Conservation (phyloP, 2,888 invertebrate genomes). For the Noctua pronuba region DNA sequence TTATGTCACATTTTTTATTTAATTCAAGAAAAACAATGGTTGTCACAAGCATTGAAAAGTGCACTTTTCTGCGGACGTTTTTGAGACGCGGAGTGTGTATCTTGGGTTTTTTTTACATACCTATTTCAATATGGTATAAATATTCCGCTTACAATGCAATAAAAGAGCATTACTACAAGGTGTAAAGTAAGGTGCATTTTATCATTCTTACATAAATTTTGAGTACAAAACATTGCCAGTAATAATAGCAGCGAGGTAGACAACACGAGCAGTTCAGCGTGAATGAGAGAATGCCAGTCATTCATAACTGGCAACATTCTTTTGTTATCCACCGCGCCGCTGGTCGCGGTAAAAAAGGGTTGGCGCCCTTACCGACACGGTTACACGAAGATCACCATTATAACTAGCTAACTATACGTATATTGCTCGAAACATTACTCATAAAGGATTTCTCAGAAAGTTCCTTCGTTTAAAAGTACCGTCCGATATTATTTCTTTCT, state of each 20-base stretch:
- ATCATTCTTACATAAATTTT: slow-evolving; percentile 6
- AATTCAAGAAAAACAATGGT: too few relatives aligned
- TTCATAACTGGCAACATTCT: slow-evolving; percentile 68
- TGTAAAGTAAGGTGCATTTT: background rate
- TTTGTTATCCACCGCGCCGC: slow-evolving; percentile 67
- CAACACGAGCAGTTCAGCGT: slow-evolving; percentile 52
- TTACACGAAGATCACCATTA: slow-evolving; percentile 40
- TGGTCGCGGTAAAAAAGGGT: slow-evolving; percentile 66
- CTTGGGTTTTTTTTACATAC: too few relatives aligned
- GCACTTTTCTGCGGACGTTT: too few relatives aligned
- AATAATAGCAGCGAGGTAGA: slow-evolving; percentile 56
- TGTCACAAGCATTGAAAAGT: too few relatives aligned
- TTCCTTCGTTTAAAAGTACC: slow-evolving; percentile 14
- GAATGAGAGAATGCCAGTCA: slow-evolving; percentile 72
- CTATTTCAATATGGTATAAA: background rate
- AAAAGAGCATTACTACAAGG: background rate
- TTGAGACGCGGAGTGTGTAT: too few relatives aligned
- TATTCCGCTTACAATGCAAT: background rate
- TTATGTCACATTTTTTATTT: too few relatives aligned
- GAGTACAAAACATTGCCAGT: slow-evolving; percentile 10
- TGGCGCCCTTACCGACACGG: slow-evolving; percentile 66
- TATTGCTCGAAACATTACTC: slow-evolving; percentile 10
- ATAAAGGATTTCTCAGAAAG: slow-evolving; percentile 20
- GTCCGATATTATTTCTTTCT: background rate
- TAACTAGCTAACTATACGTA: background rate